Evolutionary conservation across 2,888 invertebrate species (phyloP), one percentile per base, ranked within the genome.

Genomic region (Adineta ricciae): DNA sequence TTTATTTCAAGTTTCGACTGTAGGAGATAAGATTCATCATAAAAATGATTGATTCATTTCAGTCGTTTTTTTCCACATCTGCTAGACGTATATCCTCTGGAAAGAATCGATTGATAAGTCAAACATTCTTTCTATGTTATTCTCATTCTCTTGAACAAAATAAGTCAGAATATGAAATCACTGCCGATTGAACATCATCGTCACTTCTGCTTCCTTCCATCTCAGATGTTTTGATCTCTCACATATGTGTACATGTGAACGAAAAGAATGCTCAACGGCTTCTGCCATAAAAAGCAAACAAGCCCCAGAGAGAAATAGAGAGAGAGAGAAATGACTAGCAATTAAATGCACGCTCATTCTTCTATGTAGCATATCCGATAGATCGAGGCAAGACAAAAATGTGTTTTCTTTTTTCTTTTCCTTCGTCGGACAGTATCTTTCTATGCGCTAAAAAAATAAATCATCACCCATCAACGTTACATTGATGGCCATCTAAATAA

Each of bases 401-500:
- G 64, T 64, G 32, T 64, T 64, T 64, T 36, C 64, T 64, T 64
- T 64, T 64, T 64, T 32, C 32, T 36, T 64, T 64, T 11, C 32
- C 32, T 32, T 32, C 64, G 19, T 64, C 24, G 64, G 64, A 64
- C 64, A 64, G 27, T 64, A 64, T 64, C 64, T 32, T 64, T 64
- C 64, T 64, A 32, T 64, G 7, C 19, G 32, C 32, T 19, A 64
- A 64, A 64, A 64, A 64, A 64, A 64, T 64, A 64, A 64, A 64
- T 64, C 64, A 64, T 64, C 64, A 64, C 19, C 64, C 19, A 50
- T 64, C 64, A 64, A 64, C 64, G 8, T 64, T 64, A 36, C 64
- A 64, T 64, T 64, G 64, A 64, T 64, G 64, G 64, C 32, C 64
- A 64, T 64, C 64, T 32, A 32, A 64, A 64, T 64, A 64, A 64